Percentiles rank a stretch among this genome's conserved stretches.
phyloP scores from a whole-genome alignment of 2,113 vertebrate species.

The Zosterops borbonicus region DNA sequence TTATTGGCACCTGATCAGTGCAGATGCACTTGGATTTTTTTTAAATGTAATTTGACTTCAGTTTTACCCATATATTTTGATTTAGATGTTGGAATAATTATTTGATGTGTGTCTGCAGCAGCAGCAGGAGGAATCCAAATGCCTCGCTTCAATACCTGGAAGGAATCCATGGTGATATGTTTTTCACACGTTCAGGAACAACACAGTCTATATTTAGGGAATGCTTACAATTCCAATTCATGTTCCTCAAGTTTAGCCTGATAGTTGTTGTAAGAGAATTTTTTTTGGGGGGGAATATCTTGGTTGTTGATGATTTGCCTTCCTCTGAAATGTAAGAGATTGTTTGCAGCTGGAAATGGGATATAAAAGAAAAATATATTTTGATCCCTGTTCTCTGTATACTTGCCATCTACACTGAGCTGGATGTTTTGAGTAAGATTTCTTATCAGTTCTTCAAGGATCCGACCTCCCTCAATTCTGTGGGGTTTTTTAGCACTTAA shows the following conservation, averaged over 20 bases:
- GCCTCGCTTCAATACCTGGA: background rate
- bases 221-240: background rate
- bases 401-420: background rate
- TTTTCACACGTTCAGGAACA: background rate
- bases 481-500: conserved; percentile 12
- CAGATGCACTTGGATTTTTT: background rate
- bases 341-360: background rate
- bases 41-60: background rate
- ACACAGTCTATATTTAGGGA: background rate
- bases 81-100: background rate
- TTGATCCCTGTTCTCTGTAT: background rate
- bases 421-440: background rate
- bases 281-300: background rate
- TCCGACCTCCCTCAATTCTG: background rate
- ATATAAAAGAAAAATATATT: background rate
- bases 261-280: background rate
- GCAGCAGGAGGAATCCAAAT: background rate
- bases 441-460: background rate
- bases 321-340: background rate
- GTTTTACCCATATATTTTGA: background rate
- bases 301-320: background rate
- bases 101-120: background rate
- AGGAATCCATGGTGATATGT: background rate
- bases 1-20: background rate
- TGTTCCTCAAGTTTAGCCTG: background rate